These are phyloP conservation scores for Pteria penguin DNA, from an alignment of 2,888 invertebrate genomes.

Conservation along the genomic window DNA sequence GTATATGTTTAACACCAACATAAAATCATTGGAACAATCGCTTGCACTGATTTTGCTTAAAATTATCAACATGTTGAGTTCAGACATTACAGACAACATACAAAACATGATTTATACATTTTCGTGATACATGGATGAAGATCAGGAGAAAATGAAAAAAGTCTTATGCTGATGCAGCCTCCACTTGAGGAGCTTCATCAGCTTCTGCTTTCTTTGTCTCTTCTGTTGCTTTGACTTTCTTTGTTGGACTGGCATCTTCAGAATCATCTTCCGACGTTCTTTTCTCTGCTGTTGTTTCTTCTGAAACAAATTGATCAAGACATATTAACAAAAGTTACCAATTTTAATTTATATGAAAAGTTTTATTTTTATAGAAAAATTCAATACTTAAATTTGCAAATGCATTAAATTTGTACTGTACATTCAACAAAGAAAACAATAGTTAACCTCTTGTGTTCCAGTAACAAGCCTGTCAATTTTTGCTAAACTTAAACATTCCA, in stretches of 20 bases:
- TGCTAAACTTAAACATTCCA: too few relatives aligned
- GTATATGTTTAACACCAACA: neutral
- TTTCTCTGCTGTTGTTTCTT: conserved; percentile 50
- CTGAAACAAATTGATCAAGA: conserved; percentile 24
- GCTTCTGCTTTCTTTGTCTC: conserved; percentile 44
- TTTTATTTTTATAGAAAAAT: too few relatives aligned
- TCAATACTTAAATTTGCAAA: too few relatives aligned
- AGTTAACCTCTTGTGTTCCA: neutral
- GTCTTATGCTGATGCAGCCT: conserved; percentile 46
- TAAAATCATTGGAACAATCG: neutral
- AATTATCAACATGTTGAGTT: neutral
- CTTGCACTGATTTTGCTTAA: neutral
- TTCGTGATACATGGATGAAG: neutral
- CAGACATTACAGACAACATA: conserved; percentile 35
- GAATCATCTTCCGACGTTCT: conserved; percentile 58
- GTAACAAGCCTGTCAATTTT: conserved; percentile 25
- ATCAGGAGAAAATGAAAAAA: neutral
- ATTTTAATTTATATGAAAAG: too few relatives aligned
- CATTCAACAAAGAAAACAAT: neutral
- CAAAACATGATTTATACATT: conserved; percentile 40
- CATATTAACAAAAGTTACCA: neutral
- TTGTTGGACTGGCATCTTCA: conserved; percentile 66
- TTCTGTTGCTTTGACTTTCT: conserved; percentile 64
- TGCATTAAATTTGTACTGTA: neutral
- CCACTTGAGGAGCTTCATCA: conserved; percentile 51